Base-by-base conservation (phyloP, 2,888 invertebrate genomes). In the Caenorhabditis sinica region DNA sequence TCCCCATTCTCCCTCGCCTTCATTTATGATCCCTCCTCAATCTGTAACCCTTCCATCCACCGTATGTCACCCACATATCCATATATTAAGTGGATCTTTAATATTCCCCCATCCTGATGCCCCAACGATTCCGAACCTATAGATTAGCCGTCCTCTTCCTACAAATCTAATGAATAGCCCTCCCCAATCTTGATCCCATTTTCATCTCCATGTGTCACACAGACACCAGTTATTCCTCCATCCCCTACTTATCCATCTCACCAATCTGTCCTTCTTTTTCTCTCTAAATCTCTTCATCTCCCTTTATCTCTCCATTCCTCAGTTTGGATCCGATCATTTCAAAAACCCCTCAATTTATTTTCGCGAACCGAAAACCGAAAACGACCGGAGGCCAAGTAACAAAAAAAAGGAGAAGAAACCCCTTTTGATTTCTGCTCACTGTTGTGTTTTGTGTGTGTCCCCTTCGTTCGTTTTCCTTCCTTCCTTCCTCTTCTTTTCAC, bases 391-490 rank as follows among this genome's bases (percentile, higher is more conserved):
- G n/a, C 13, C 40, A 40, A 13, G 11, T 2, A 40, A 49, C 43
- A 25, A 45, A 49, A n/a, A 20, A 20, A 28, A 0, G 15, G 13
- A 13, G 51, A 68, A 68, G 45, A 51, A 45, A 51, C 66, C 66
- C 45, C 66, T 33, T 28, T 45, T 17, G 17, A 17, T n/a, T n/a
- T 43, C 65, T 45, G 45, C 43, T 20, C 20, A 33, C 76, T 49
- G 69, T 60, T 61, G 69, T 69, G 69, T 77, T 77, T 77, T 77
- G 69, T 56, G 20, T 63, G 33, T 15, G 20, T 25, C 28, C 56
- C 28, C 28, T 56, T 56, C 56, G 28, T 28, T 33, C 40, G 45
- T 17, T 17, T 45, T 45, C 45, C 45, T 45, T 15, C 36, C 15
- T 17, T 2, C 15, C 43, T 45, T 45, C 65, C 11, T 60, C 28